These are phyloP conservation scores for Thalassaphorura encarpata DNA, from an alignment of 1,140 invertebrate species.

Conservation along the genomic window DNA sequence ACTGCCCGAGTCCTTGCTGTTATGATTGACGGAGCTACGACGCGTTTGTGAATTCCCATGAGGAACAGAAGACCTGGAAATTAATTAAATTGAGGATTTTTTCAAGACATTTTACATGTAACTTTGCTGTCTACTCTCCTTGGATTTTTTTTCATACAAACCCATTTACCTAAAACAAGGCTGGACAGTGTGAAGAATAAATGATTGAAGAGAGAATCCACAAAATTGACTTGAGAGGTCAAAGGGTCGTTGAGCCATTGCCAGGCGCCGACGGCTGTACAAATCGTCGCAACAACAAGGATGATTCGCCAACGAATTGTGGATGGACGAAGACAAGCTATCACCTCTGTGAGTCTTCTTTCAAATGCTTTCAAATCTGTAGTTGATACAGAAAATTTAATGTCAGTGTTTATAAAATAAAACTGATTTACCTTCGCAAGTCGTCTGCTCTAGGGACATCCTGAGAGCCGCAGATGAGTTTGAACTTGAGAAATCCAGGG, in stretches of 20 bases:
- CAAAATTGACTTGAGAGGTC: constrained; percentile 73
- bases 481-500: no score
- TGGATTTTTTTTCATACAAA: no score
- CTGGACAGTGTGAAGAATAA: constrained; percentile 91
- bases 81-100: background rate
- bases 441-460: no score
- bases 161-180: constrained; percentile 56
- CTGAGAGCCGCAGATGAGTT: no score
- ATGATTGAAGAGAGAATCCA: constrained; percentile 86
- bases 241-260: constrained; percentile 88
- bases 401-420: no score
- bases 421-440: no score
- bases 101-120: constrained; percentile 3
- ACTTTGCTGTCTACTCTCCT: background rate
- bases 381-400: no score
- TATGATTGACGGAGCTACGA: constrained; percentile 93
- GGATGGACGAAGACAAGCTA: constrained; percentile 79
- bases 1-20: constrained; percentile 78
- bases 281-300: constrained; percentile 69
- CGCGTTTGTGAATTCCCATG: constrained; percentile 84
- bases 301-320: constrained; percentile 87
- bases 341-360: constrained; percentile 88
- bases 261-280: constrained; percentile 83
- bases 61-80: constrained; percentile 74
- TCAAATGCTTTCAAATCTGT: constrained; percentile 95